Conservation (phyloP, 2,797 vertebrate species). For the Acanthis flammea region DNA sequence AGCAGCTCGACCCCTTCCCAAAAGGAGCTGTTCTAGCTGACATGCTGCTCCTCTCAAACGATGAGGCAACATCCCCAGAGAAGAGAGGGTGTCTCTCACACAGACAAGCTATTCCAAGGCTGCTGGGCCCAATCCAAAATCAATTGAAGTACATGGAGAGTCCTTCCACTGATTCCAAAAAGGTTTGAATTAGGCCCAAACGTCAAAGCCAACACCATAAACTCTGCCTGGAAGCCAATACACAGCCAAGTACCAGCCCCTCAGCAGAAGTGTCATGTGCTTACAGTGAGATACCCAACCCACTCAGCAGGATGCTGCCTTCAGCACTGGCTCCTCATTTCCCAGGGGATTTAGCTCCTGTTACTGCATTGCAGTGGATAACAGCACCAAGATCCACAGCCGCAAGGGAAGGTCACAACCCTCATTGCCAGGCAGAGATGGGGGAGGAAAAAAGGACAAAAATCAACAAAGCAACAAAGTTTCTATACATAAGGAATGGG, state of each 20-base stretch:
- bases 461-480: constrained; percentile 20
- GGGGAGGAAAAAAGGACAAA: not conserved
- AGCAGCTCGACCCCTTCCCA: not conserved
- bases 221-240: constrained; percentile 26
- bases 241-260: not conserved
- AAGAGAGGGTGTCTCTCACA: not conserved
- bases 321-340: not conserved
- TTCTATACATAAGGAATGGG: not conserved
- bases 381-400: not conserved
- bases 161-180: constrained; percentile 21
- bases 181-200: constrained; percentile 44
- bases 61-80: not conserved
- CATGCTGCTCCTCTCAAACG: not conserved
- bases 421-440: not conserved
- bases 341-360: not conserved
- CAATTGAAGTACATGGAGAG: constrained; percentile 5
- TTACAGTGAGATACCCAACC: not conserved
- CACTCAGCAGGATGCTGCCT: constrained; percentile 10
- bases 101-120: not conserved
- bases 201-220: constrained; percentile 38
- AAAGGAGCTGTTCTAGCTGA: not conserved
- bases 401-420: not conserved
- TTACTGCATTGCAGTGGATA: constrained; percentile 24
- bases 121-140: constrained; percentile 11
- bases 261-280: not conserved